Conservation (phyloP, 1,140 invertebrate species). For the Dendroctonus ponderosae region DNA sequence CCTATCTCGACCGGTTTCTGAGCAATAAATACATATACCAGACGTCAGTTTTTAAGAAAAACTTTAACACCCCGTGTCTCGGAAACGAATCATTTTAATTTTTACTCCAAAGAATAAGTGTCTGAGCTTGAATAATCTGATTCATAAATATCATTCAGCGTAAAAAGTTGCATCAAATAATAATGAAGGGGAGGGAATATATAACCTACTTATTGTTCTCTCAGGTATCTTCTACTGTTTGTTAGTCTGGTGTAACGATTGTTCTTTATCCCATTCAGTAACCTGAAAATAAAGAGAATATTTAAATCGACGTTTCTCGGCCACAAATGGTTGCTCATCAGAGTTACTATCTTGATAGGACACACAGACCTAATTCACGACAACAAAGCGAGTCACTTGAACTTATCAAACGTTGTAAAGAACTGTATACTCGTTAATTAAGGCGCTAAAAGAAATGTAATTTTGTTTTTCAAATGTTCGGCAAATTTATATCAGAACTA, state of each 20-base stretch:
- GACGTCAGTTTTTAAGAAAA: no score
- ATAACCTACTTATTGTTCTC: slow-evolving; percentile 33
- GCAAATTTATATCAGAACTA: no score
- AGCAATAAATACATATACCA: no score
- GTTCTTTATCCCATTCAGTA: slow-evolving; percentile 27
- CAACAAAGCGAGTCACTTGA: not conserved
- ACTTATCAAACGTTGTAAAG: not conserved
- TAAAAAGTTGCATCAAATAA: not conserved
- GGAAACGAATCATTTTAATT: no score
- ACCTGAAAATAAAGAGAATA: slow-evolving; percentile 20
- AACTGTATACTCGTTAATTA: no score
- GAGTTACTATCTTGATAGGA: no score
- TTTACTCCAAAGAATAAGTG: no score
- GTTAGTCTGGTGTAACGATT: slow-evolving; percentile 28
- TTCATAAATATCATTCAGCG: not conserved
- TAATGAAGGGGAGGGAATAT: not conserved
- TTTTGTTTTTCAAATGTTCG: no score
- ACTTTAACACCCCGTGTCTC: no score
- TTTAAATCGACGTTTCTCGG: not conserved
- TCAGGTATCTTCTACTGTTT: slow-evolving; percentile 18
- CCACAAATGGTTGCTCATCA: no score
- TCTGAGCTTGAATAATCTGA: not conserved
- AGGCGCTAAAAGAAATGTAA: no score
- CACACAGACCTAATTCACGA: not conserved
- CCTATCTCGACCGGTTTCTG: no score